Conservation (phyloP, 2,888 invertebrate species). For the Nomada ferruginata region DNA sequence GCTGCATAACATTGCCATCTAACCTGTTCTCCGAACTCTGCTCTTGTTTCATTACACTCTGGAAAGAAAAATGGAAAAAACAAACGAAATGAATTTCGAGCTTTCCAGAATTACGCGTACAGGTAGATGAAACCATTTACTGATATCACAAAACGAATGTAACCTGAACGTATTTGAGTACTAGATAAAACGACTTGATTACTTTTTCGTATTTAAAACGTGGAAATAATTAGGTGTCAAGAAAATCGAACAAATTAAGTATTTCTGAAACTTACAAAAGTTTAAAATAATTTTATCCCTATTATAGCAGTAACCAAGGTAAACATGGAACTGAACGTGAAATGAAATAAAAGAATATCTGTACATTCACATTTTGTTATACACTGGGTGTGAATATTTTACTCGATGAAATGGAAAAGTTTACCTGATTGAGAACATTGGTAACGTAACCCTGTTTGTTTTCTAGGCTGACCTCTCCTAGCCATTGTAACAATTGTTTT, state of each 20-base stretch:
- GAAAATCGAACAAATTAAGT: neutral
- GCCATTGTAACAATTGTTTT: constrained; percentile 85
- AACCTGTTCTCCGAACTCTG: constrained; percentile 80
- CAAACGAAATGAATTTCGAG: constrained; percentile 3
- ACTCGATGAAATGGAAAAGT: constrained; percentile 25
- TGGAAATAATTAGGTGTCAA: neutral
- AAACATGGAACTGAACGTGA: constrained; percentile 67
- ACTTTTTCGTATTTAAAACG: neutral
- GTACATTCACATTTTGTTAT: constrained; percentile 12
- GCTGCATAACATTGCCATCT: constrained; percentile 80
- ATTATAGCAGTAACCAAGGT: constrained; percentile 64
- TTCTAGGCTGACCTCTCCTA: constrained; percentile 80
- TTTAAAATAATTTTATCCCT: constrained; percentile 42
- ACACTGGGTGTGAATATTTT: neutral
- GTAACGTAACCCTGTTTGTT: constrained; percentile 81
- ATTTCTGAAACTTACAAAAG: constrained; percentile 43
- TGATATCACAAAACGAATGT: neutral
- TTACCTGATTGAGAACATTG: constrained; percentile 78
- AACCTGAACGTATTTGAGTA: constrained; percentile 12
- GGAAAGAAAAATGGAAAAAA: constrained; percentile 29
- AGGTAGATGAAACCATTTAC: neutral
- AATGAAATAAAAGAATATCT: constrained; percentile 57
- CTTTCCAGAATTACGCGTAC: neutral
- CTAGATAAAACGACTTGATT: neutral
- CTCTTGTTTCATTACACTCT: constrained; percentile 81